Evolutionary conservation across 1,140 invertebrate genomes (phyloP), one percentile per base, ranked within the genome.

Genomic region (Drosophila arawakana): DNA sequence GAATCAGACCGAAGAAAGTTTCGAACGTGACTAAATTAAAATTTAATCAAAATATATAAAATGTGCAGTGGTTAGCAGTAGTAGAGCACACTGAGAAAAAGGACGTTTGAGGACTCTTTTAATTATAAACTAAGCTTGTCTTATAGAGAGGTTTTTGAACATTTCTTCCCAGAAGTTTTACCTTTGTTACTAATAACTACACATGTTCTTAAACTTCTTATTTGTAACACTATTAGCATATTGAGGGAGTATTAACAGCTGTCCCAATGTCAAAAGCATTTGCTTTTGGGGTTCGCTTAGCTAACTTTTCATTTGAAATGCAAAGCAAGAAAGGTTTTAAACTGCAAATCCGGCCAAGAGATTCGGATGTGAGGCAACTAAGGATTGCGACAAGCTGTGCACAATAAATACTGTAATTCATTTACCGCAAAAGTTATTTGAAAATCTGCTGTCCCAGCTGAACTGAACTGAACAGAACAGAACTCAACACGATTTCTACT

Each of bases 11-110:
- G 15, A 67, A 30, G 54, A 60, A 61, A 73, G 37, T 39, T 46
- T 25, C 54, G 88, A 88, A 91, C 88, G 88, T 91, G 88, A 91
- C 88, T 91, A 76, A 91, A 81, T 91, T 83, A 91, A 91, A 91
- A 79, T 91, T 91, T 91, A 91, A 91, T 91, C 89, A 88, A 79
- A 81, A 81, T 90, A 76, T 80, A 90, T 84, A 91, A 89, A 78
- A 81, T 79, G 55, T 62, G 62, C 54, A 70, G 10, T 73, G 47
- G 11, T 58, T 9, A 49, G 41, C 46, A 66, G 57, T 13, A 10
- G 15, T 49, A 6, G 47, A 49, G 47, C 2, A 3, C 10, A 25
- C 2, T 49, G 50, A 13, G 49, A 54, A n/a, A 21, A 7, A 18
- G 44, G 7, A 6, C 18, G 18, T 21, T 21, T 21, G 18, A 21